These are phyloP conservation scores for Synergus laeviventris DNA, from an alignment of 2,888 invertebrate species.

Conservation along the genomic window DNA sequence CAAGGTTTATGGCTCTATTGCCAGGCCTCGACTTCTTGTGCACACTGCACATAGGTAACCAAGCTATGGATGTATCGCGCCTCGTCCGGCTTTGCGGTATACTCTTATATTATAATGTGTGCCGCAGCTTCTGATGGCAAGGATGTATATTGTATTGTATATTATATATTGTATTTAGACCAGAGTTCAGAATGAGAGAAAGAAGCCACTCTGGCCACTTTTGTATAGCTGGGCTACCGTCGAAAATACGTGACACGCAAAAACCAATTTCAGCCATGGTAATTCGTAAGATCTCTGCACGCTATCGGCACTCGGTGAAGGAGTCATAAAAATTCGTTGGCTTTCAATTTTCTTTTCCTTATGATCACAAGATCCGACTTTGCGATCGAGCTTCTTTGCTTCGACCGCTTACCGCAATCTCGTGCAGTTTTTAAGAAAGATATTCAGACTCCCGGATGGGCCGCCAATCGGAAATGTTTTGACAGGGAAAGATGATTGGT, in stretches of 20 bases:
- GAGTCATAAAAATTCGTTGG: slow-evolving; percentile 54
- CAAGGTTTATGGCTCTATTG: slow-evolving; percentile 72
- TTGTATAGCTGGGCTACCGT: slow-evolving; percentile 39
- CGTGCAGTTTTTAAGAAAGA: slow-evolving; percentile 39
- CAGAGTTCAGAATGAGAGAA: not conserved
- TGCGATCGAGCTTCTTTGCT: slow-evolving; percentile 5
- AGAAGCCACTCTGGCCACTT: slow-evolving; percentile 22
- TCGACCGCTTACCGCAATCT: slow-evolving; percentile 37
- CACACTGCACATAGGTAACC: slow-evolving; percentile 41
- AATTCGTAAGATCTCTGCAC: slow-evolving; percentile 44
- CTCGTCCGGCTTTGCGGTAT: slow-evolving; percentile 45
- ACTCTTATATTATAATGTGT: slow-evolving; percentile 38
- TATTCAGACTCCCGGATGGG: slow-evolving; percentile 19
- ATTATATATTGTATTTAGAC: not conserved
- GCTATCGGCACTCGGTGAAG: slow-evolving; percentile 45
- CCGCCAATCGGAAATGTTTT: slow-evolving; percentile 26
- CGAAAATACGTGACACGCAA: slow-evolving; percentile 66
- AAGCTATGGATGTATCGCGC: slow-evolving; percentile 29
- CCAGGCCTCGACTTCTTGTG: slow-evolving; percentile 45
- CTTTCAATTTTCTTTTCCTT: slow-evolving; percentile 55
- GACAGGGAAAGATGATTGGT: slow-evolving; percentile 32
- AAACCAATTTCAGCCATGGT: slow-evolving; percentile 66
- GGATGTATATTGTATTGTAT: not conserved
- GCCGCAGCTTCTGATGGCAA: not conserved
- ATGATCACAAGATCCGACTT: slow-evolving; percentile 37